Percentiles rank a stretch among this genome's conserved stretches.
phyloP scores from a whole-genome alignment of 2,888 invertebrate species.

The Nomada fucata region DNA sequence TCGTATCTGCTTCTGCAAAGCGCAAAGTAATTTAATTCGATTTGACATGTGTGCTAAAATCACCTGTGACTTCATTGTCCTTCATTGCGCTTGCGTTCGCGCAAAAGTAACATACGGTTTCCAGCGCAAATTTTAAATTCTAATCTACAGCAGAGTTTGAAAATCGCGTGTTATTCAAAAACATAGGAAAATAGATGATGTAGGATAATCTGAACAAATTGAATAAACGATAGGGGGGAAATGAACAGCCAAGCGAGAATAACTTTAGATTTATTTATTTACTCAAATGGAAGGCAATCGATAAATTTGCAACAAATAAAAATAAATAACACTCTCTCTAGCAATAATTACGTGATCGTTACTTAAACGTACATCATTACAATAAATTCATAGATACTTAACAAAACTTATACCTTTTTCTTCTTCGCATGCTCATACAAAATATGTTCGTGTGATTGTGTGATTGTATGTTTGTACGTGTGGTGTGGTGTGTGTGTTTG shows the following conservation, averaged over 20 bases:
- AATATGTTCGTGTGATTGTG: slow-evolving; percentile 73
- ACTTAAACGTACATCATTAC: slow-evolving; percentile 79
- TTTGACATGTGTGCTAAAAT: slow-evolving; percentile 17
- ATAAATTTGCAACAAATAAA: slow-evolving; percentile 84
- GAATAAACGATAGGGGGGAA: background rate
- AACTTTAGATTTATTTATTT: slow-evolving; percentile 83
- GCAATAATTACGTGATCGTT: slow-evolving; percentile 81
- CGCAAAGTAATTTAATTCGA: background rate
- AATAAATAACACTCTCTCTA: slow-evolving; percentile 84
- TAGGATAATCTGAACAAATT: too few species aligned
- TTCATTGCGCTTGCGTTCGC: background rate
- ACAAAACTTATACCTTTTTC: slow-evolving; percentile 75
- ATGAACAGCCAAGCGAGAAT: slow-evolving; percentile 51
- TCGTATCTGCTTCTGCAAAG: background rate
- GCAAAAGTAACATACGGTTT: background rate
- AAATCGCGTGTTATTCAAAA: too few species aligned
- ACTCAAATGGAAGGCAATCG: slow-evolving; percentile 84
- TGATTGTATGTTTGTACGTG: slow-evolving; percentile 25
- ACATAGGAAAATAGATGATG: too few species aligned
- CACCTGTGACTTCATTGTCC: background rate
- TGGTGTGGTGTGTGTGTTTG: slow-evolving; percentile 55
- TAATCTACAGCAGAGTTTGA: too few species aligned
- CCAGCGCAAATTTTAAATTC: background rate
- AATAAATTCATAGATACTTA: slow-evolving; percentile 81
- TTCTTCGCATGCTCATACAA: slow-evolving; percentile 76